Evolutionary conservation across 2,888 invertebrate genomes (phyloP).

Genomic region (Phyllotreta cruciferae): DNA sequence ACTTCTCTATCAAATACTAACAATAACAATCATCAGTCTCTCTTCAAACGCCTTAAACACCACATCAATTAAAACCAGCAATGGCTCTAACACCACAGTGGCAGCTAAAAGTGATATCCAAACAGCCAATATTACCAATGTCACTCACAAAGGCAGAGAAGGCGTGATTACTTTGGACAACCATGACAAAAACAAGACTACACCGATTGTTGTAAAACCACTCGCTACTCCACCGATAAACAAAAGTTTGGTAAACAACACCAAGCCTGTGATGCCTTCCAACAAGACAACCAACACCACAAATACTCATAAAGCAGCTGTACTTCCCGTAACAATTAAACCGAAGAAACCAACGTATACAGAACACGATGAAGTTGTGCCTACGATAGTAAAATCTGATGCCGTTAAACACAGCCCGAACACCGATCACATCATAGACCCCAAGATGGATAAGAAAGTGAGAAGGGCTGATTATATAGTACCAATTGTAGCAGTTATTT

Average conservation of each 20-base stretch:
- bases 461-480: conserved; percentile 70
- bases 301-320: conserved; percentile 18
- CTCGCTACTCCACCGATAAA: neutral
- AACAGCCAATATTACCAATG: neutral
- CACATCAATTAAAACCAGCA: neutral
- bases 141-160: conserved; percentile 11
- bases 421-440: conserved; percentile 22
- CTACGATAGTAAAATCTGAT: conserved; percentile 21
- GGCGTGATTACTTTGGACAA: neutral
- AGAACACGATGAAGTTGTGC: conserved; percentile 34
- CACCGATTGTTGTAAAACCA: neutral
- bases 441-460: conserved; percentile 38
- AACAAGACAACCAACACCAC: neutral
- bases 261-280: neutral
- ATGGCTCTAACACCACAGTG: neutral
- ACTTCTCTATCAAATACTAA: neutral
- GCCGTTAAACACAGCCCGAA: conserved; percentile 2
- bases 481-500: conserved; percentile 75
- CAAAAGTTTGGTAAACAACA: too few relatives aligned
- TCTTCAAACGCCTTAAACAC: neutral
- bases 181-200: too few relatives aligned
- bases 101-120: neutral
- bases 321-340: conserved; percentile 5
- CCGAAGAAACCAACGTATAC: conserved; percentile 38
- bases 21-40: neutral